Evolutionary conservation across 53 echinoderm and acorn worm genomes (phyloP).

Genomic region (Holothuria scabra): DNA sequence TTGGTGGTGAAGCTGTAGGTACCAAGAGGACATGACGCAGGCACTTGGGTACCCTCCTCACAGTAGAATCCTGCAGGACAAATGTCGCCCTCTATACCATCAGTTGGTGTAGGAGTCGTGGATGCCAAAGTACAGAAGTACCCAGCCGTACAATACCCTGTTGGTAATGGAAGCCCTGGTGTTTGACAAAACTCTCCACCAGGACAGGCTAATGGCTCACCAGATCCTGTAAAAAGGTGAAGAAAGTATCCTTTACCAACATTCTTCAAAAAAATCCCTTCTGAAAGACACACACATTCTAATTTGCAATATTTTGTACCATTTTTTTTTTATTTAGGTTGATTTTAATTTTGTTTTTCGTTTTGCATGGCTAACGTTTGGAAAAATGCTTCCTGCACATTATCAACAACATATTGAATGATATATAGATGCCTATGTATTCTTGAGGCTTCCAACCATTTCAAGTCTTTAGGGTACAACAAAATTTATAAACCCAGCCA

Average conservation of each 20-base stretch:
- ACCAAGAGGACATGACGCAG: conserved; percentile 80
- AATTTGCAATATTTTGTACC: neutral
- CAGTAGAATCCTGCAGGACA: conserved; percentile 97
- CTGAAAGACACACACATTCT: neutral
- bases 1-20: conserved; percentile 76
- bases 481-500: too few species aligned
- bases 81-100: conserved; percentile 81
- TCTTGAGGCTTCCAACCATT: too few species aligned
- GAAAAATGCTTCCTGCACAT: too few species aligned
- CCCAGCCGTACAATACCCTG: conserved; percentile 75
- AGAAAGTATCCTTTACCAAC: neutral
- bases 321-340: neutral
- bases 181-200: conserved; percentile 93
- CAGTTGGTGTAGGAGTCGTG: conserved; percentile 75
- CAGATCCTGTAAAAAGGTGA: conserved; percentile 68
- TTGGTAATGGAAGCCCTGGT: conserved; percentile 75
- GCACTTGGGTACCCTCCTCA: conserved; percentile 74
- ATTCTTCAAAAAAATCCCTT: neutral
- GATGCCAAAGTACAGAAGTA: conserved; percentile 91
- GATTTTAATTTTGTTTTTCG: too few species aligned
- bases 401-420: too few species aligned
- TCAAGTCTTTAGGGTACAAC: too few species aligned
- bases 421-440: too few species aligned
- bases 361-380: too few species aligned
- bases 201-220: conserved; percentile 76